phyloP scores from a whole-genome alignment of 2,888 invertebrate genomes.

The Drosophila meridiana region DNA sequence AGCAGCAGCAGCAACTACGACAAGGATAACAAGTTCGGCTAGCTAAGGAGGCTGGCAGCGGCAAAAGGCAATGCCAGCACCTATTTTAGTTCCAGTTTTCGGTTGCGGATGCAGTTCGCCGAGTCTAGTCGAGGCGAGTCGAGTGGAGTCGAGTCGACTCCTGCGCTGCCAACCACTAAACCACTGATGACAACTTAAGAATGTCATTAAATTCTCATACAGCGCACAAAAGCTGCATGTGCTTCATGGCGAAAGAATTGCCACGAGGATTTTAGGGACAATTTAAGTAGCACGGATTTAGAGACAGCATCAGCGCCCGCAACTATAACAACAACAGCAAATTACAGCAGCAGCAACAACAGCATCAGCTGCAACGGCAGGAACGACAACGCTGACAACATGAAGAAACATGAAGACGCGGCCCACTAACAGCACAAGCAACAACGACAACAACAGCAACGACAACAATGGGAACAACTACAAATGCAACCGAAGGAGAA shows the following conservation, averaged over 20 bases:
- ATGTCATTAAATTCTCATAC: constrained; percentile 82
- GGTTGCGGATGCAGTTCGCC: constrained; percentile 20
- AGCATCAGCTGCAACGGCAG: constrained; percentile 18
- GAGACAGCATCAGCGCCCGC: constrained; percentile 67
- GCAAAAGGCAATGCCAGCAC: constrained; percentile 37
- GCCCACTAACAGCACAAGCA: constrained; percentile 51
- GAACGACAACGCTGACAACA: constrained; percentile 60
- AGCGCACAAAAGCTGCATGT: constrained; percentile 78
- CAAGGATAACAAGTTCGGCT: constrained; percentile 51
- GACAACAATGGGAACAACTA: constrained; percentile 4
- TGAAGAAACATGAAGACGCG: constrained; percentile 69
- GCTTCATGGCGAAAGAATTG: constrained; percentile 77
- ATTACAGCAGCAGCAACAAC: constrained; percentile 28
- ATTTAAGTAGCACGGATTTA: constrained; percentile 82
- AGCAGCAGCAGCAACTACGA: constrained; percentile 24
- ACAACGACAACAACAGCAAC: neutral
- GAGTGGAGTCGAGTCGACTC: constrained; percentile 37
- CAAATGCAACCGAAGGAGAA: constrained; percentile 22
- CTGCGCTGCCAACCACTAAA: constrained; percentile 67
- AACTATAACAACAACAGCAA: constrained; percentile 33
- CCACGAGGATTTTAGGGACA: constrained; percentile 82
- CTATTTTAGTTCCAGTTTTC: constrained; percentile 38
- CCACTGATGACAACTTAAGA: constrained; percentile 83
- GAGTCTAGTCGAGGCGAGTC: constrained; percentile 18
- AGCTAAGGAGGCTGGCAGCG: constrained; percentile 34